Evolutionary conservation across 1,140 invertebrate genomes (phyloP), one percentile per base, ranked within the genome.

Genomic region (Sogatella furcifera): DNA sequence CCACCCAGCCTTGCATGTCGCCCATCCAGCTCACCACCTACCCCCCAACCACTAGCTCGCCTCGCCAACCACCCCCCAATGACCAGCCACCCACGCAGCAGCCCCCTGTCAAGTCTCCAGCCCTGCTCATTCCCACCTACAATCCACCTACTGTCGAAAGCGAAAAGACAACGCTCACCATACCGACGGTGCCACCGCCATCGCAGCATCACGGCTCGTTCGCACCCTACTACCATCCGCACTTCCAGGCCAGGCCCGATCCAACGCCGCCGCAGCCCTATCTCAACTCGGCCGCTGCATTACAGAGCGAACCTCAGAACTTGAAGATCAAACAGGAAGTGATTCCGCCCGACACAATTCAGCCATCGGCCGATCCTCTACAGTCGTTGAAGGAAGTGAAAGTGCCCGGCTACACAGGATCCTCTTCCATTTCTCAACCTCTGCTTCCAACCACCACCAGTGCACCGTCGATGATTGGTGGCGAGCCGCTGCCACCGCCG

Each of bases 321-420:
- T 73, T 88, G 52, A 88, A 90, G 70, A 86, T 89, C 19, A 90
- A 90, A 71, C 84, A 88, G 70, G 86, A 88, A 74, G 78, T 84
- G 2, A 68, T 71, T 22, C 62, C 65, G 31, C 74, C 77, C 46
- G 79, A 82, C 61, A 63, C 62, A 62, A 34, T 80, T 57, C 78
- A 79, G 49, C 75, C 77, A 42, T 73, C 79, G 14, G 71, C 80
- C 9, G 86, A 89, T 77, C 88, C 86, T 5, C 67, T 89, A 42
- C 86, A 89, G 67, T 88, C 85, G 65, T 71, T 89, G 2, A 87
- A 88, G 68, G 86, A 89, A 70, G 86, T 90, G 0, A 89, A 89
- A 77, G 85, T 89, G 4, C 86, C 86, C 41, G 87, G 87, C 13
- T 90, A 86, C 52, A 65, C 69, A 41, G 65, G 65, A 11, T 57